phyloP scores from a whole-genome alignment of 1,140 invertebrate species.

The Oedothorax gibbosus region DNA sequence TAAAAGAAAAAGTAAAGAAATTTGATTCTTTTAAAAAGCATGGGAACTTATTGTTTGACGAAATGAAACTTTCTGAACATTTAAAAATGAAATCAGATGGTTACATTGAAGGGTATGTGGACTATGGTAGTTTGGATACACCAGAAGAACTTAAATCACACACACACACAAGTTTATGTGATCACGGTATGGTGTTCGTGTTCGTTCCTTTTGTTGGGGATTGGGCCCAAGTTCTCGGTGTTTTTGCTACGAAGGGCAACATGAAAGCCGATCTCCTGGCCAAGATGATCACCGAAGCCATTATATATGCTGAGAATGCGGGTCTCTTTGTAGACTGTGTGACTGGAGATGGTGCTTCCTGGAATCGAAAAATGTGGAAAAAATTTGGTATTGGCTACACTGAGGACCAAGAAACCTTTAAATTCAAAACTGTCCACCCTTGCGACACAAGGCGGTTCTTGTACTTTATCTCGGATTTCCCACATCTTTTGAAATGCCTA shows the following conservation, averaged over 20 bases:
- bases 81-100: too few relatives aligned
- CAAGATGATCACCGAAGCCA: neutral
- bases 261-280: neutral
- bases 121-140: neutral
- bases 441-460: too few relatives aligned
- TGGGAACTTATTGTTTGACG: too few relatives aligned
- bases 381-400: neutral
- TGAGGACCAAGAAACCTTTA: neutral
- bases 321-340: neutral
- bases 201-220: constrained; percentile 9
- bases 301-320: neutral
- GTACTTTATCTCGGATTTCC: too few relatives aligned
- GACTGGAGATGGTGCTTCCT: neutral
- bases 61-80: too few relatives aligned
- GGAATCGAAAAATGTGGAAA: constrained; percentile 13
- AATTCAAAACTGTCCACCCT: too few relatives aligned
- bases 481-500: too few relatives aligned
- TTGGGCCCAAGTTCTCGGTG: constrained; percentile 16
- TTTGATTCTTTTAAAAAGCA: too few relatives aligned
- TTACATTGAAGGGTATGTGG: neutral
- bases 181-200: neutral
- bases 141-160: neutral
- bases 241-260: neutral
- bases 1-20: too few relatives aligned
- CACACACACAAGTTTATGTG: neutral